Conservation (phyloP, 2,888 invertebrate genomes). For the Lasioglossum vierecki region DNA sequence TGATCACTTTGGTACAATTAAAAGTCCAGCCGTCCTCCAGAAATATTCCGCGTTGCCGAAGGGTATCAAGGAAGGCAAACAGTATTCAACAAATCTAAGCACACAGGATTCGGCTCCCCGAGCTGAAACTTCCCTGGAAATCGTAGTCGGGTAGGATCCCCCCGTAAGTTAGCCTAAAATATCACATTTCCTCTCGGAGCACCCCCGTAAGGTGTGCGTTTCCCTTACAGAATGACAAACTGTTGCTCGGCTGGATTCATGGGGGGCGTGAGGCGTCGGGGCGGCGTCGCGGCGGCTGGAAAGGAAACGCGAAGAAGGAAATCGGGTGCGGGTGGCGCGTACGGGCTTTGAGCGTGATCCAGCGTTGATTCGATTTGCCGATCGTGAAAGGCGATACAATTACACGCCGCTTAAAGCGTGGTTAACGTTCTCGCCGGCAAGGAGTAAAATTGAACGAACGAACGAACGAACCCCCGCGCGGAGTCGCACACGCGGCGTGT, state of each 20-base stretch:
- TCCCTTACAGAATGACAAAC: background rate
- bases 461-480: conserved; percentile 29
- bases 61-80: background rate
- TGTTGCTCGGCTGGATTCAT: background rate
- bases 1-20: no score
- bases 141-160: background rate
- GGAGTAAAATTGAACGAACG: conserved; percentile 47
- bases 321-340: conserved; percentile 13
- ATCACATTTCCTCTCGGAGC: background rate
- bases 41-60: background rate
- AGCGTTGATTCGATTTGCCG: conserved; percentile 47
- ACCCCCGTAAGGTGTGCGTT: background rate
- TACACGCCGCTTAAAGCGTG: conserved; percentile 36
- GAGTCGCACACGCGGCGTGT: background rate
- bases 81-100: background rate
- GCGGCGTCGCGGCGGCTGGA: background rate
- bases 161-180: background rate
- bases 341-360: conserved; percentile 14
- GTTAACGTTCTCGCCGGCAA: conserved; percentile 13
- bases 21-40: background rate
- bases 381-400: conserved; percentile 45
- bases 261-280: background rate
- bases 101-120: background rate
- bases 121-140: background rate
- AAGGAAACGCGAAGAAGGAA: conserved; percentile 13